Percentiles rank a stretch among this genome's conserved stretches.
Evolutionary conservation across 2,113 vertebrate species (phyloP).

Genomic region (Sterna hirundo): DNA sequence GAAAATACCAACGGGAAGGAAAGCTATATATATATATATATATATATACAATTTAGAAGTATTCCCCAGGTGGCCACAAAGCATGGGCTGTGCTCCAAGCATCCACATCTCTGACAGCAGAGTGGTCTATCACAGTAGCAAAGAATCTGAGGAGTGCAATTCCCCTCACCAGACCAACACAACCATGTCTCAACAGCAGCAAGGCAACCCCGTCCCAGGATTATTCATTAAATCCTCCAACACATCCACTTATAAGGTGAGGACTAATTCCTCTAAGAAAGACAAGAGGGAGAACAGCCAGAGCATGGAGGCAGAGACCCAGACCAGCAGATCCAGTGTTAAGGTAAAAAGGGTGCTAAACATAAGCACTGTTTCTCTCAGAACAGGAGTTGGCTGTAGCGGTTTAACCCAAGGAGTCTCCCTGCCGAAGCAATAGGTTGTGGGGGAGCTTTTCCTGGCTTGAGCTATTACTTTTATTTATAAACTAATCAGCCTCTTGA

Average conservation of each 20-base stretch:
- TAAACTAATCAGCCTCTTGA: background rate
- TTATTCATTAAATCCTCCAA: slow-evolving; percentile 87
- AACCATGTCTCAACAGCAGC: slow-evolving; percentile 72
- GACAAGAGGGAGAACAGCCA: slow-evolving; percentile 68
- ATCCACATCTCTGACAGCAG: slow-evolving; percentile 91
- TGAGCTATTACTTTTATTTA: background rate
- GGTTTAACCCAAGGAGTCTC: background rate
- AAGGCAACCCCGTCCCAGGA: slow-evolving; percentile 86
- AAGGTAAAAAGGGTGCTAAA: slow-evolving; percentile 68
- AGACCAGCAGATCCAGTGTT: slow-evolving; percentile 64
- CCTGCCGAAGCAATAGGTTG: background rate
- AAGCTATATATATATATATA: background rate
- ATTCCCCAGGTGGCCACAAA: slow-evolving; percentile 64
- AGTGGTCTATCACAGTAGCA: slow-evolving; percentile 88
- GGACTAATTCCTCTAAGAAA: slow-evolving; percentile 73
- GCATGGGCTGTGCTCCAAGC: slow-evolving; percentile 99
- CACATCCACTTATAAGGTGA: slow-evolving; percentile 84
- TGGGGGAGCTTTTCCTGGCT: background rate
- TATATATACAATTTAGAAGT: slow-evolving; percentile 59
- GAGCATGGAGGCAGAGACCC: slow-evolving; percentile 71
- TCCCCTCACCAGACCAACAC: slow-evolving; percentile 87
- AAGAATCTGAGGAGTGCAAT: slow-evolving; percentile 90
- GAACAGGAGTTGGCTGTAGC: slow-evolving; percentile 19
- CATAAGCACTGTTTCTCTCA: slow-evolving; percentile 37
- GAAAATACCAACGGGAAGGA: slow-evolving; percentile 56